Conservation (phyloP, 2,888 invertebrate genomes). For the Rhodophaea formosa region DNA sequence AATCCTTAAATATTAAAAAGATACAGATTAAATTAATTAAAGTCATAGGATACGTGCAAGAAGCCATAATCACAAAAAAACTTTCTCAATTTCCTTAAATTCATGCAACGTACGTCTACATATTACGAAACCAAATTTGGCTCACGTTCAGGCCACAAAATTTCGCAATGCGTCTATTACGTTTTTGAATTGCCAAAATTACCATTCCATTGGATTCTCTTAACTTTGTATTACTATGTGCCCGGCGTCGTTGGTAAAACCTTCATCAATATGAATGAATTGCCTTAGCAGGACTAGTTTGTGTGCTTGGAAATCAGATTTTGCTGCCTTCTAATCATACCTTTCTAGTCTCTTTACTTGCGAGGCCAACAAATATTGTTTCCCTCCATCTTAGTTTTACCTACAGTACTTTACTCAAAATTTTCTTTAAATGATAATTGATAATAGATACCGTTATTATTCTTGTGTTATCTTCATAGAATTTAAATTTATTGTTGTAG, state of each 20-base stretch:
- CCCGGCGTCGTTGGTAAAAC: conserved; percentile 36
- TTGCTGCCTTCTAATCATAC: conserved; percentile 22
- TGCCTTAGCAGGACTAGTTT: conserved; percentile 29
- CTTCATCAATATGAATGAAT: conserved; percentile 42
- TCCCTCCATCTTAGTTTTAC: not conserved
- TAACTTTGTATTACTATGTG: conserved; percentile 37
- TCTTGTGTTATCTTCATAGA: too few species aligned
- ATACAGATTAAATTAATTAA: not conserved
- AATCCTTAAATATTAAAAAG: too few species aligned
- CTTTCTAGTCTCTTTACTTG: conserved; percentile 23
- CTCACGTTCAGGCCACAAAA: conserved; percentile 40
- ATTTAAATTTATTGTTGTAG: too few species aligned
- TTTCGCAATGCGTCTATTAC: conserved; percentile 33
- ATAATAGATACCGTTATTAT: too few species aligned
- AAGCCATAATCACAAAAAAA: not conserved
- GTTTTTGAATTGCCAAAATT: conserved; percentile 41
- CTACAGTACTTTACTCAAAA: too few species aligned
- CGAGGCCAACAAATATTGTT: conserved; percentile 7
- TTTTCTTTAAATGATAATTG: too few species aligned
- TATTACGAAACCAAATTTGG: conserved; percentile 32
- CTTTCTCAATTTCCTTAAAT: not conserved
- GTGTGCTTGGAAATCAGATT: conserved; percentile 29
- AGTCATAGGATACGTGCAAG: not conserved
- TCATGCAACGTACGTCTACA: not conserved
- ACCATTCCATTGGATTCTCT: conserved; percentile 47